A percentile compares a stretch with the other conserved stretches of the same genome.
Evolutionary conservation across 2,797 vertebrate species (phyloP).

Genomic region (Balearica regulorum): DNA sequence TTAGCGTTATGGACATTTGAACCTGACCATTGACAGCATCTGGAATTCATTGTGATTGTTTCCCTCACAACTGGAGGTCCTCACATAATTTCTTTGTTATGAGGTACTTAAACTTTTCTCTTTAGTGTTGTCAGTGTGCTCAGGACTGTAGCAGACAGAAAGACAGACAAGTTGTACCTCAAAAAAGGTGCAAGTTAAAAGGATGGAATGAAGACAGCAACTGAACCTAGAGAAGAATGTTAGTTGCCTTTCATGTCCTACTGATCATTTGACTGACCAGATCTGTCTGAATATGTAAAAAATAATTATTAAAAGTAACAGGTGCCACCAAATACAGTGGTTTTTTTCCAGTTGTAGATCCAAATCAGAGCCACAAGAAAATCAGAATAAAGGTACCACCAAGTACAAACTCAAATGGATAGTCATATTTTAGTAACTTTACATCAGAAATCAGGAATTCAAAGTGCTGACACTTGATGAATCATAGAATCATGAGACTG

Average conservation of each 20-base stretch:
- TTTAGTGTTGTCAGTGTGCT: neutral
- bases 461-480: neutral
- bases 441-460: neutral
- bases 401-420: neutral
- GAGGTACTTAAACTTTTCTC: neutral
- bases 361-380: neutral
- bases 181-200: neutral
- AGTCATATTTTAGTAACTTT: neutral
- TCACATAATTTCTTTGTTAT: neutral
- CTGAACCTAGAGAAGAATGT: neutral
- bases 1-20: neutral
- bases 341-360: neutral
- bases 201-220: neutral
- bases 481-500: neutral
- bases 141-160: neutral
- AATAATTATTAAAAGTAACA: neutral
- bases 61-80: neutral
- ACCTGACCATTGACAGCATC: neutral
- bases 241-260: neutral
- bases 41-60: conserved; percentile 4
- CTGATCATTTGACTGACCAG: neutral
- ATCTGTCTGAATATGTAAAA: neutral
- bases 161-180: neutral
- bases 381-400: neutral
- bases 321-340: neutral